Percentiles rank a stretch among this genome's conserved stretches.
Evolutionary conservation across 2,113 vertebrate genomes (phyloP).

Genomic region (Odocoileus virginianus): DNA sequence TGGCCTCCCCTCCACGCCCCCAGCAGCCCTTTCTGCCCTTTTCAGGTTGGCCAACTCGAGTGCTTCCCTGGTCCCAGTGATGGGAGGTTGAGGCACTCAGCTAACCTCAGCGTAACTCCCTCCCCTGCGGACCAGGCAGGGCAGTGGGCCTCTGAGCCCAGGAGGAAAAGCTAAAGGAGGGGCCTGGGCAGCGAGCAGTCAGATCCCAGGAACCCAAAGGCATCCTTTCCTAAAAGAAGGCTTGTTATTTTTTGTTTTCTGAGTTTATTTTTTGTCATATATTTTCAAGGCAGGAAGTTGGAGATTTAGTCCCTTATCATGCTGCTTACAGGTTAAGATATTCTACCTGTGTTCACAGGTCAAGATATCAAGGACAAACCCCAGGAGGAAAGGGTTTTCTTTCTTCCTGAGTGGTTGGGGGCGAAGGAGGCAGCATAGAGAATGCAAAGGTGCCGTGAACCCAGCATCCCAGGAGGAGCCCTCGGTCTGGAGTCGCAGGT

Average conservation of each 20-base stretch:
- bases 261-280: background rate
- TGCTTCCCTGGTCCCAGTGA: background rate
- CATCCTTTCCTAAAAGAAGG: background rate
- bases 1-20: background rate
- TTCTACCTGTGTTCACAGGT: background rate
- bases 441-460: too few relatives aligned
- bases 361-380: background rate
- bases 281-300: background rate
- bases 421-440: background rate
- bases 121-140: background rate
- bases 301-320: background rate
- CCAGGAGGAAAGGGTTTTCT: background rate
- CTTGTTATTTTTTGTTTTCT: background rate
- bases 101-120: background rate
- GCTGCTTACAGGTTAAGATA: background rate
- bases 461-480: too few relatives aligned
- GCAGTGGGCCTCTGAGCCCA: background rate
- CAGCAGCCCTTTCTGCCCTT: background rate
- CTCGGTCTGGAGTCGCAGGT: fast-evolving
- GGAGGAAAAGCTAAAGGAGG: too few relatives aligned
- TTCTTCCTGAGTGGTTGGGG: background rate
- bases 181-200: too few relatives aligned
- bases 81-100: background rate
- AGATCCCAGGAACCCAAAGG: background rate
- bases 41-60: background rate